Conservation (phyloP, 1,140 invertebrate genomes). For the Solenopsis invicta region DNA sequence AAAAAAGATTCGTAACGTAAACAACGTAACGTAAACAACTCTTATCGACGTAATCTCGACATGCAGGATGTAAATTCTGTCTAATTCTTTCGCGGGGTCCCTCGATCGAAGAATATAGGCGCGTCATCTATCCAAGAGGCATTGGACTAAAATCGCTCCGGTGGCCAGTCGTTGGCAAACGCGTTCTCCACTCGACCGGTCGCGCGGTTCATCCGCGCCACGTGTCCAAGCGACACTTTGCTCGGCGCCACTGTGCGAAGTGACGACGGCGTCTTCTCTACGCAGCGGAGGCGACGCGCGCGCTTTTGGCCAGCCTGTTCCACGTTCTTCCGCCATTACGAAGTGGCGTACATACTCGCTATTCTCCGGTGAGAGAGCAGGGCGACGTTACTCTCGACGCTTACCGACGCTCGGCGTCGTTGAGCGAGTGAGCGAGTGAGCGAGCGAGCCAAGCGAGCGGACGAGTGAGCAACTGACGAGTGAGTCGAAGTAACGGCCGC, state of each 20-base stretch:
- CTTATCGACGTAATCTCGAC: no score
- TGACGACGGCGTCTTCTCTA: constrained; percentile 74
- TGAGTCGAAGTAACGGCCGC: background rate
- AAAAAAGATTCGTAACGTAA: no score
- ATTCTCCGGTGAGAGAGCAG: constrained; percentile 67
- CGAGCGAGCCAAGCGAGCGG: constrained; percentile 11
- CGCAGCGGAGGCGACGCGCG: constrained; percentile 64
- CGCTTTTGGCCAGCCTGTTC: constrained; percentile 70
- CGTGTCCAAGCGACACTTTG: background rate
- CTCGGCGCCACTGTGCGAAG: constrained; percentile 78
- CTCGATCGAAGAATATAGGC: background rate
- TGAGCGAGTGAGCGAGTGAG: constrained; percentile 47
- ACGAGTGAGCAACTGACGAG: constrained; percentile 13
- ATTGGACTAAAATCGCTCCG: background rate
- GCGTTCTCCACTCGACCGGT: background rate
- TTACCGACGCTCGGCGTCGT: constrained; percentile 86
- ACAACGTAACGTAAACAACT: no score
- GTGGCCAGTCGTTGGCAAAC: background rate
- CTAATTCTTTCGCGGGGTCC: no score
- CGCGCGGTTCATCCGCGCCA: background rate
- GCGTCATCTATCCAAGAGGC: background rate
- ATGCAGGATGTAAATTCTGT: no score
- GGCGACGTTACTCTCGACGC: constrained; percentile 75
- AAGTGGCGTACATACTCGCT: constrained; percentile 77
- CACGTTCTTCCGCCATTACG: constrained; percentile 80